Conservation (phyloP, 2,888 invertebrate genomes). For the Zeuzera pyrina region DNA sequence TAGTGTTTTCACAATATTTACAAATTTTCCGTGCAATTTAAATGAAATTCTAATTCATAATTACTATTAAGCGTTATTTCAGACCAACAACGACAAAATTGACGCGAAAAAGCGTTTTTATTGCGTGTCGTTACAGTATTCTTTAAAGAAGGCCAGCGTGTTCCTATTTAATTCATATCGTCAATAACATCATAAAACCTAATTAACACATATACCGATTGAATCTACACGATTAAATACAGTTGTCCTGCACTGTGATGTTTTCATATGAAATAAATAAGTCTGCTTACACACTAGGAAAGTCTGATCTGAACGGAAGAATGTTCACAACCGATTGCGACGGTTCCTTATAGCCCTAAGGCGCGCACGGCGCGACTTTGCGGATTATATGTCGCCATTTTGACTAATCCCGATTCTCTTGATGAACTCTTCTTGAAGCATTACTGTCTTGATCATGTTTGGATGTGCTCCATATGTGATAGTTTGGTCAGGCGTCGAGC, state of each 20-base stretch:
- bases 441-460: slow-evolving; percentile 66
- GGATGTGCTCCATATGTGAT: slow-evolving; percentile 55
- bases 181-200: slow-evolving; percentile 13
- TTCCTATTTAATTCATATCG: slow-evolving; percentile 2
- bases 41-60: too few relatives aligned
- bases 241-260: slow-evolving; percentile 57
- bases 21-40: too few relatives aligned
- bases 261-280: slow-evolving; percentile 59
- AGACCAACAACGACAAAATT: too few relatives aligned
- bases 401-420: slow-evolving; percentile 69
- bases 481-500: slow-evolving; percentile 50
- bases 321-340: slow-evolving; percentile 68
- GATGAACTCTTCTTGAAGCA: slow-evolving; percentile 69
- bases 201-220: slow-evolving; percentile 6
- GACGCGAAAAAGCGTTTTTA: too few relatives aligned
- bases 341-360: slow-evolving; percentile 66
- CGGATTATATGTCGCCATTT: slow-evolving; percentile 70
- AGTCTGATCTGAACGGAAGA: slow-evolving; percentile 63
- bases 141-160: background rate
- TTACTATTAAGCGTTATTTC: too few relatives aligned
- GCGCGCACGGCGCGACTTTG: slow-evolving; percentile 65
- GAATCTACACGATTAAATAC: slow-evolving; percentile 19
- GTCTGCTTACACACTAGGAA: slow-evolving; percentile 63
- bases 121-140: slow-evolving; percentile 23
- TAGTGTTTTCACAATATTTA: too few relatives aligned